Conservation (phyloP, 2,113 vertebrate genomes). For the Scytalopus superciliaris region DNA sequence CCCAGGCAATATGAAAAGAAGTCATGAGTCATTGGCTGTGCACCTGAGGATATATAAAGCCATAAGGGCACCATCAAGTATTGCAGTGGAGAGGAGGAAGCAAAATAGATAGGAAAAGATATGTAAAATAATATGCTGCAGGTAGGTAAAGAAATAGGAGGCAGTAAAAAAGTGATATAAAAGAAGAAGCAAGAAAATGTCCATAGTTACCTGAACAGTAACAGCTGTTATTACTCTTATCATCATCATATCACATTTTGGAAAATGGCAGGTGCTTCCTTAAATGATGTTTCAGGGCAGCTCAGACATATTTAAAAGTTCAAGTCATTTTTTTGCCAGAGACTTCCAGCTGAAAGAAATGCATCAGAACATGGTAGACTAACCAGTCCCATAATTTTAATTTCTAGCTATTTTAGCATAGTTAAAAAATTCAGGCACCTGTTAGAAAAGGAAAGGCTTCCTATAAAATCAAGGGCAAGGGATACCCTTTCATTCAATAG, state of each 20-base stretch:
- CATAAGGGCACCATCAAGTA: background rate
- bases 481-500: background rate
- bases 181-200: background rate
- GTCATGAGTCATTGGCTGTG: background rate
- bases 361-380: conserved; percentile 1
- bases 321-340: conserved; percentile 31
- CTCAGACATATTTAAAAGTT: conserved; percentile 36
- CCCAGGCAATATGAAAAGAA: background rate
- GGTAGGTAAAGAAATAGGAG: background rate
- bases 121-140: background rate
- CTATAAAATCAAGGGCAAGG: background rate
- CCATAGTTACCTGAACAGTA: background rate
- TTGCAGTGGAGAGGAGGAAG: background rate
- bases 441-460: background rate
- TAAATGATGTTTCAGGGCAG: conserved; percentile 7
- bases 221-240: conserved; percentile 9
- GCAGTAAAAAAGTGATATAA: background rate
- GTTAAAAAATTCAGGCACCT: background rate
- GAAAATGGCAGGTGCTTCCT: conserved; percentile 20
- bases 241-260: background rate
- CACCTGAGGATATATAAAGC: background rate
- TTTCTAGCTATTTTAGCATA: background rate
- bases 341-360: conserved; percentile 40
- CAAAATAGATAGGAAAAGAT: background rate
- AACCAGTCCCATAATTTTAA: background rate